Evolutionary conservation across 2,113 vertebrate species (phyloP).

Genomic region (Alligator sinensis): DNA sequence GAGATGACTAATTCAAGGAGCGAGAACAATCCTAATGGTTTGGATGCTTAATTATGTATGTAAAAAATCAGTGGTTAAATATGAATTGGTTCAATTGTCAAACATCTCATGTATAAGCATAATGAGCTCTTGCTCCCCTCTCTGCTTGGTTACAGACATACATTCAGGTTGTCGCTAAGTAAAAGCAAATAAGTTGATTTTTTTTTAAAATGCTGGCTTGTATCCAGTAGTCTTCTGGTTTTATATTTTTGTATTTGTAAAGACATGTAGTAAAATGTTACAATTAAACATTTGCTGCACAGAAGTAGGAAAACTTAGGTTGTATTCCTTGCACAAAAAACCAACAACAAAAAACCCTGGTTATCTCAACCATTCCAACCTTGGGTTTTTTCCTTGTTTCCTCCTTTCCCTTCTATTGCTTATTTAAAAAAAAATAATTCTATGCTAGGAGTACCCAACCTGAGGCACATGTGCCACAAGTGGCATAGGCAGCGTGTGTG

Average conservation of each 20-base stretch:
- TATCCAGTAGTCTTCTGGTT: not conserved
- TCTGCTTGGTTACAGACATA: not conserved
- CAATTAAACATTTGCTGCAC: not conserved
- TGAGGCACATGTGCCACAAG: too few relatives aligned
- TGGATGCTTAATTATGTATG: constrained; percentile 7
- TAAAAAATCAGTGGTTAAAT: not conserved
- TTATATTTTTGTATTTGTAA: not conserved
- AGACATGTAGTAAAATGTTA: not conserved
- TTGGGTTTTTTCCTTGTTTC: too few relatives aligned
- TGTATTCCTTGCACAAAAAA: not conserved
- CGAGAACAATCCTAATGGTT: not conserved
- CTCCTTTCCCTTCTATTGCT: too few relatives aligned
- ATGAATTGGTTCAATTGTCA: not conserved
- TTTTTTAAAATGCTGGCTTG: not conserved
- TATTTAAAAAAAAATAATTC: too few relatives aligned
- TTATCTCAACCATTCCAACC: too few relatives aligned
- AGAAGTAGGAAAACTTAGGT: not conserved
- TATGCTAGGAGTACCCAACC: too few relatives aligned
- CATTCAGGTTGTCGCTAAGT: not conserved
- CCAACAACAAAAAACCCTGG: too few relatives aligned
- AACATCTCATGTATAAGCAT: not conserved
- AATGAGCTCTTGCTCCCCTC: not conserved
- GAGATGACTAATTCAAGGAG: constrained; percentile 8
- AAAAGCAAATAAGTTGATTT: not conserved
- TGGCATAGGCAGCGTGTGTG: too few relatives aligned